Evolutionary conservation across 2,113 vertebrate species (phyloP), one percentile per base, ranked within the genome.

Genomic region (Urocolius indicus): DNA sequence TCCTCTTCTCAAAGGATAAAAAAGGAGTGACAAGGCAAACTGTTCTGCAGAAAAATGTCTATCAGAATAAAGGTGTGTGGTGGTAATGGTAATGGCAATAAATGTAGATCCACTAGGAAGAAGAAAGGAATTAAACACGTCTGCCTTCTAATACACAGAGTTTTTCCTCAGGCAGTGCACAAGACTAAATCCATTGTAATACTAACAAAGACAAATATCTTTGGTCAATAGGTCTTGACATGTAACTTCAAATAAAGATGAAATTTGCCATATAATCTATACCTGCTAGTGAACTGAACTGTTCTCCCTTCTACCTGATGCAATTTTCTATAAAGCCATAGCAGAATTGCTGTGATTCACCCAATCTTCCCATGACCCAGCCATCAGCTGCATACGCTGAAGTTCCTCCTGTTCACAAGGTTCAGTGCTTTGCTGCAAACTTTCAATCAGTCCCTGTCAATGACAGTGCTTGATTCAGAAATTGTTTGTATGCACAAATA

Each of bases 201-300:
- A 43, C 55, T 62, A 85, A 73, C n/a, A 89, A 71, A 94, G 87
- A 81, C 43, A 92, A 92, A 17, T 67, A 67, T 29, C 71, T 66
- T 34, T 73, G 58, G 77, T 77, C 93, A 83, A 62, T 34, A 73
- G 36, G 46, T 77, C 54, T 34, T 77, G 55, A 59, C 61, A 88
- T 9, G 10, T 49, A 85, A 79, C 55, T 88, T 85, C 71, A 95
- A 93, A 89, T 69, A 84, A 85, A 95, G 84, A 76, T 55, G 51
- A 85, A 82, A 80, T 87, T 45, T 95, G 62, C 46, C 36, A 75
- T 88, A 58, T 43, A 80, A 51, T 83, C 79, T 84, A 3, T 62
- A 66, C 18, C 57, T 90, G 59, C 72, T 77, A 59, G n/a, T 76
- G 54, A 93, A 73, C 3, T 26, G 89, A 83, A 84, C 13, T 0